Percentiles rank a stretch among this genome's conserved stretches.
Conservation (phyloP, 1,140 invertebrate genomes). For the Diabrotica undecimpunctata region DNA sequence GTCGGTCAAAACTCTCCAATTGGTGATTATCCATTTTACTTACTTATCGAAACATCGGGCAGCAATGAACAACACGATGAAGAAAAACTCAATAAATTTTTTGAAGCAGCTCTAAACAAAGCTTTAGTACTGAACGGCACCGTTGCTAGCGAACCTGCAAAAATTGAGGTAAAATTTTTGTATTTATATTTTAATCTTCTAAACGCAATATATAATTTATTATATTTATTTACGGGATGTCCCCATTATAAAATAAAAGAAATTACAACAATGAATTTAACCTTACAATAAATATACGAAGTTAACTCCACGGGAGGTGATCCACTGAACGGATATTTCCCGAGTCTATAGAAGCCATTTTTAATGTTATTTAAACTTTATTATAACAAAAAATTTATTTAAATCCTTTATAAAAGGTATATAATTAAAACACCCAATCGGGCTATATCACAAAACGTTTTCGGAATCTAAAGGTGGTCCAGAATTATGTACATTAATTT, state of each 20-base stretch:
- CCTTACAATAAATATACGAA: too few species aligned
- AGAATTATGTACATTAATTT: too few species aligned
- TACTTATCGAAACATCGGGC: slow-evolving; percentile 86
- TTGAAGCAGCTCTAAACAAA: slow-evolving; percentile 68
- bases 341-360: too few species aligned
- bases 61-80: slow-evolving; percentile 78
- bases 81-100: slow-evolving; percentile 78
- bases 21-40: slow-evolving; percentile 76
- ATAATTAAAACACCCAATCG: too few species aligned
- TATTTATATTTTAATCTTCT: background rate
- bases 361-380: too few species aligned
- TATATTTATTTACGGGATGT: background rate
- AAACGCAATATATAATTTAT: background rate
- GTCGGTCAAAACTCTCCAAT: slow-evolving; percentile 60
- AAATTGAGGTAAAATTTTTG: slow-evolving; percentile 54
- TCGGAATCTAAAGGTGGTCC: too few species aligned
- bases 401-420: too few species aligned
- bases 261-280: background rate
- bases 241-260: background rate
- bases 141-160: slow-evolving; percentile 70
- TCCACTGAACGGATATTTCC: too few species aligned
- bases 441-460: too few species aligned
- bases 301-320: too few species aligned
- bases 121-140: slow-evolving; percentile 79
- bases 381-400: too few species aligned